Conservation (phyloP, 2,888 invertebrate genomes). For the Teleogryllus oceanicus region DNA sequence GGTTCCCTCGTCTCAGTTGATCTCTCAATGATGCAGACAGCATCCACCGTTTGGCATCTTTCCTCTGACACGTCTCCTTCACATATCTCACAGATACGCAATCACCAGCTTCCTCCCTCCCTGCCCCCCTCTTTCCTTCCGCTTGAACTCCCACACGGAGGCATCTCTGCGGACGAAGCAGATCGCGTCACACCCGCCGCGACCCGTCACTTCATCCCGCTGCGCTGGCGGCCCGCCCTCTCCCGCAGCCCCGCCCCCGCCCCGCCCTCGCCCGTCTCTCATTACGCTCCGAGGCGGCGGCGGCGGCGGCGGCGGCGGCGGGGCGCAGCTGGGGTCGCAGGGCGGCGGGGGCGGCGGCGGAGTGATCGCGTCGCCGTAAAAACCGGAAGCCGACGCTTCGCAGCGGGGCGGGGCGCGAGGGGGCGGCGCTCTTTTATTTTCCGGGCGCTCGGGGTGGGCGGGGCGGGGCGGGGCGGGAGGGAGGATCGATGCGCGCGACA, state of each 20-base stretch:
- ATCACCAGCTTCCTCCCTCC: too few species aligned
- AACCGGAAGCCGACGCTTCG: slow-evolving; percentile 7
- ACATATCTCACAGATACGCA: too few species aligned
- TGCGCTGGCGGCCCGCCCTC: not conserved
- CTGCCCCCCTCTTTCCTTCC: too few species aligned
- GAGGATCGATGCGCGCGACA: not conserved
- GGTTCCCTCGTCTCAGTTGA: too few species aligned
- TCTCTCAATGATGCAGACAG: too few species aligned
- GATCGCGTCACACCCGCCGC: too few species aligned
- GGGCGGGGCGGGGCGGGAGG: not conserved
- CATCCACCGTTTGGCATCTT: too few species aligned
- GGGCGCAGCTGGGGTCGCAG: not conserved
- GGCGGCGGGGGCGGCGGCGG: not conserved
- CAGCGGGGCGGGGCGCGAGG: not conserved
- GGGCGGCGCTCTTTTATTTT: slow-evolving; percentile 9
- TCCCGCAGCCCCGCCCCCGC: not conserved
- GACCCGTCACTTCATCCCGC: not conserved
- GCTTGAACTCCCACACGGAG: too few species aligned
- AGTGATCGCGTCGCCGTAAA: slow-evolving; percentile 6
- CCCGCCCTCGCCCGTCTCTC: not conserved
- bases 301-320: not conserved
- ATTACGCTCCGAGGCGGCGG: not conserved
- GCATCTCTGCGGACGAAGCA: too few species aligned
- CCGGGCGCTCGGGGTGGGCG: not conserved
- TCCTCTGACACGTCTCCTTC: too few species aligned